Conservation (phyloP, 2,888 invertebrate genomes). For the Heliothis peltigera region DNA sequence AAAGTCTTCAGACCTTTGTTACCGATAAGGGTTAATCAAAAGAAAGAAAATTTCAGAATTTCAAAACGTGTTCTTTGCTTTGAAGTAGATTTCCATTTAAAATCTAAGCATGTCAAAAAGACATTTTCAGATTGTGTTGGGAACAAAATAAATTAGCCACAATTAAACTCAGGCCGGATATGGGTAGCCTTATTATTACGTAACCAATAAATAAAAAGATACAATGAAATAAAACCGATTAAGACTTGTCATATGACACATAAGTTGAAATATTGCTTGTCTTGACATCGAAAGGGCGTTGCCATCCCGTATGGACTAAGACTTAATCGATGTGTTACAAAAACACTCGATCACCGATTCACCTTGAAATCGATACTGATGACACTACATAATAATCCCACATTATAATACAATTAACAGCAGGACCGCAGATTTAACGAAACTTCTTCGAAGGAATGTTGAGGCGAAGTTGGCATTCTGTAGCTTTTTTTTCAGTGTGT, state of each 20-base stretch:
- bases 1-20: too few relatives aligned
- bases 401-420: background rate
- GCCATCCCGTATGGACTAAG: constrained; percentile 12
- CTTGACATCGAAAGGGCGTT: constrained; percentile 35
- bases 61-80: too few relatives aligned
- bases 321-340: constrained; percentile 25
- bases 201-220: background rate
- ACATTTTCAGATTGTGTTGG: too few relatives aligned
- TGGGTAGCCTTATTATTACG: too few relatives aligned
- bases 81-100: too few relatives aligned
- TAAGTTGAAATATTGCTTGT: constrained; percentile 18
- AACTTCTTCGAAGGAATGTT: background rate
- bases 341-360: constrained; percentile 44
- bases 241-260: background rate
- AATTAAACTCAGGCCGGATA: too few relatives aligned
- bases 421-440: background rate
- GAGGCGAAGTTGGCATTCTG: constrained; percentile 22
- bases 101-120: too few relatives aligned
- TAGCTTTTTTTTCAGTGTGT: background rate
- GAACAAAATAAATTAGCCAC: too few relatives aligned
- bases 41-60: too few relatives aligned
- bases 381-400: constrained; percentile 20
- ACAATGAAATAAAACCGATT: background rate
- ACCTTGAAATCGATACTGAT: constrained; percentile 48
- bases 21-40: too few relatives aligned